phyloP scores from a whole-genome alignment of 2,888 invertebrate species.

The Caenorhabditis drosophilae region DNA sequence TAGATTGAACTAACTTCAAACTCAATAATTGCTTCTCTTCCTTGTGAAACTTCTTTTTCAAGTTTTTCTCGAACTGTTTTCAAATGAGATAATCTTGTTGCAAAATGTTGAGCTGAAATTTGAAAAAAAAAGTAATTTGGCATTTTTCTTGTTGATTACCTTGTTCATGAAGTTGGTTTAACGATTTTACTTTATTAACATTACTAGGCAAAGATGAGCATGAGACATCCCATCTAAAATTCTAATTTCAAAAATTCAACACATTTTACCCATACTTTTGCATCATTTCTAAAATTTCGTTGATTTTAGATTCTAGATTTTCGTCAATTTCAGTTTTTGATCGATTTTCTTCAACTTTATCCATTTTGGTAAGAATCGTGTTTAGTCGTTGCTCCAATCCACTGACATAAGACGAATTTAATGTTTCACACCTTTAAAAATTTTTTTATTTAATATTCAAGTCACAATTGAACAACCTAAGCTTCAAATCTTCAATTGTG shows the following conservation, averaged over 20 bases:
- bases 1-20: slow-evolving; percentile 11
- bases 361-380: slow-evolving; percentile 41
- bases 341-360: slow-evolving; percentile 42
- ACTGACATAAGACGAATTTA: slow-evolving; percentile 45
- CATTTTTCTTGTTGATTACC: slow-evolving; percentile 11
- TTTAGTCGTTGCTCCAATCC: slow-evolving; percentile 48
- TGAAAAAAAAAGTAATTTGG: not conserved
- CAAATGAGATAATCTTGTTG: slow-evolving; percentile 42
- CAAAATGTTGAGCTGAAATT: slow-evolving; percentile 45
- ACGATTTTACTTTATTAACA: slow-evolving; percentile 48
- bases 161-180: slow-evolving; percentile 52
- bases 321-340: slow-evolving; percentile 41
- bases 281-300: slow-evolving; percentile 43
- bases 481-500: slow-evolving; percentile 49
- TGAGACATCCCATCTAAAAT: slow-evolving; percentile 44
- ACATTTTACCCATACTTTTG: slow-evolving; percentile 20
- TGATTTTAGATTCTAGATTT: slow-evolving; percentile 41
- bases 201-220: slow-evolving; percentile 48
- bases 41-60: slow-evolving; percentile 44
- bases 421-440: slow-evolving; percentile 46
- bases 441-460: too few species aligned
- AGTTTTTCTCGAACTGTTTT: slow-evolving; percentile 44
- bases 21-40: slow-evolving; percentile 27
- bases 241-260: not conserved
- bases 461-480: too few species aligned